These are phyloP conservation scores for Montipora cactus DNA, from an alignment of 64 coral and sea anemone genomes.

Conservation along the genomic window DNA sequence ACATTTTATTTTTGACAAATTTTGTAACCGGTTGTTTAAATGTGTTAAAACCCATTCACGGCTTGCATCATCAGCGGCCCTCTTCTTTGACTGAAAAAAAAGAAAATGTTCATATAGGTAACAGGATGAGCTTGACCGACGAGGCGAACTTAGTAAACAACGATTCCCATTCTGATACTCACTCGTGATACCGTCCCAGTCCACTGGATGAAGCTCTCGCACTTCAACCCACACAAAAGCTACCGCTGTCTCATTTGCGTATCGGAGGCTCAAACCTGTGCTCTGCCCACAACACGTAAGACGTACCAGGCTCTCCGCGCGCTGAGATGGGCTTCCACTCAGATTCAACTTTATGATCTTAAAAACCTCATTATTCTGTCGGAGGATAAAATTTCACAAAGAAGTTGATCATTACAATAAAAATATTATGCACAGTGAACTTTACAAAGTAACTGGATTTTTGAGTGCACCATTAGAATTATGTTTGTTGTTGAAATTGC, in stretches of 20 bases:
- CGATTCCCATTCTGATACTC: neutral
- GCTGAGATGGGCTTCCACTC: conserved; percentile 17
- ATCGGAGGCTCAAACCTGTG: conserved; percentile 51
- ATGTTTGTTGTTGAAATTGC: neutral
- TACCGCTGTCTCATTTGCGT: conserved; percentile 42
- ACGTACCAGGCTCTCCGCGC: conserved; percentile 54
- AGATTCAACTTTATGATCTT: conserved; percentile 49
- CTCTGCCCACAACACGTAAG: conserved; percentile 62
- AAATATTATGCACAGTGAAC: neutral
- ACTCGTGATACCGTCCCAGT: conserved; percentile 64
- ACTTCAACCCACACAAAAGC: conserved; percentile 57
- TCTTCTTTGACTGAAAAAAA: no score
- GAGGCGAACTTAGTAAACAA: no score
- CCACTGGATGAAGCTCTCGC: conserved; percentile 43
- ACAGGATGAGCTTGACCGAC: no score
- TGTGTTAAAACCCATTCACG: no score
- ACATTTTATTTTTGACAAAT: no score
- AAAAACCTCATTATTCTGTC: conserved; percentile 56
- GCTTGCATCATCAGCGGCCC: no score
- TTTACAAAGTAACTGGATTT: neutral
- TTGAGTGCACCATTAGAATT: neutral
- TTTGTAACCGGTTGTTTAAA: no score
- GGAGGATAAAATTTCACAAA: neutral
- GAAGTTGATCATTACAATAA: neutral
- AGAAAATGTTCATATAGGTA: no score